phyloP scores from a whole-genome alignment of 1,140 invertebrate genomes.

The Trichoplusia ni region DNA sequence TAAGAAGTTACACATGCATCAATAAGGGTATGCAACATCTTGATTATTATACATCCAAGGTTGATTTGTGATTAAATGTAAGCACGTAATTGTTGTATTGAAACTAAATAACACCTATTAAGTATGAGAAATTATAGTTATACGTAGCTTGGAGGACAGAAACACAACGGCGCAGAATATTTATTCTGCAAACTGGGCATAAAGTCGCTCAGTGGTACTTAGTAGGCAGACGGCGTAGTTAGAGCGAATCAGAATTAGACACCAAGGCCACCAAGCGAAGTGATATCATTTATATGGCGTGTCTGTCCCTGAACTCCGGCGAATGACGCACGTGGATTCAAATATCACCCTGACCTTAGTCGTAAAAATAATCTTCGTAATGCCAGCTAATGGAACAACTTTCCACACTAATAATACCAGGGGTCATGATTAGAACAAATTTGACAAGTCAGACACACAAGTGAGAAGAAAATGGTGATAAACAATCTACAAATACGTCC shows the following conservation, averaged over 20 bases:
- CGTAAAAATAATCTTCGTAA: conserved; percentile 57
- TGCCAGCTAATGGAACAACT: conserved; percentile 38
- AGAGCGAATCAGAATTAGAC: conserved; percentile 72
- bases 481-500: too few relatives aligned
- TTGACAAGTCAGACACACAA: not conserved
- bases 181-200: conserved; percentile 30
- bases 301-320: conserved; percentile 73
- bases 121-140: too few relatives aligned
- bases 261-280: conserved; percentile 66
- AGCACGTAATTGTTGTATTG: too few relatives aligned
- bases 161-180: not conserved
- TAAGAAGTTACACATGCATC: too few relatives aligned
- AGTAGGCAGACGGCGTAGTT: conserved; percentile 71
- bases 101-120: too few relatives aligned
- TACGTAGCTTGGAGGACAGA: conserved; percentile 14
- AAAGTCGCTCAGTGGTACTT: conserved; percentile 47
- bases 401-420: conserved; percentile 1
- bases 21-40: too few relatives aligned
- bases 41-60: too few relatives aligned
- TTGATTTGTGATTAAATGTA: too few relatives aligned
- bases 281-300: conserved; percentile 77
- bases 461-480: too few relatives aligned
- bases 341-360: conserved; percentile 60
- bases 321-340: conserved; percentile 69
- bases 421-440: not conserved